These are phyloP conservation scores for Lagocephalus sceleratus DNA, from an alignment of 2,797 vertebrate species.

Conservation along the genomic window DNA sequence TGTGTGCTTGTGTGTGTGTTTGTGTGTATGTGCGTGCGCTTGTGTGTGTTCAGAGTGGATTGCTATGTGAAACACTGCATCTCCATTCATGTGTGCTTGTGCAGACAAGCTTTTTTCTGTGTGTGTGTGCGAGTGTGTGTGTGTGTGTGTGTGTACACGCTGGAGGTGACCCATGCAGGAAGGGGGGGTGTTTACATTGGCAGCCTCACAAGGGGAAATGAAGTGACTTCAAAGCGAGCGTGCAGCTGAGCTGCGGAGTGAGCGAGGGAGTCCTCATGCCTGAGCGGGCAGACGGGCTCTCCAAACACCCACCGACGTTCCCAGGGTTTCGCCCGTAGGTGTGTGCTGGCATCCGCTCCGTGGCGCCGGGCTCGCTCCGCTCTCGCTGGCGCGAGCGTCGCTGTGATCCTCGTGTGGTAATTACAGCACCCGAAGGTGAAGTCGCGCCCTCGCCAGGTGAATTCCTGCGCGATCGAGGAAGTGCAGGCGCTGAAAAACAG, in stretches of 20 bases:
- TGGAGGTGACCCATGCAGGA: conserved; percentile 70
- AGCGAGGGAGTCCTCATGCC: conserved; percentile 64
- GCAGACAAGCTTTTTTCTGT: conserved; percentile 31
- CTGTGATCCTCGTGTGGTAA: too few species aligned
- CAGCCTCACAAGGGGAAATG: conserved; percentile 78
- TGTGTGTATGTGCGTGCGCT: background rate
- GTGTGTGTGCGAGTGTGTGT: conserved; percentile 28
- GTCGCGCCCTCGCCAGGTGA: too few species aligned
- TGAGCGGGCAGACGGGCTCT: conserved; percentile 63
- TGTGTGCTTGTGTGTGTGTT: conserved; percentile 9
- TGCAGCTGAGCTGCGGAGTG: conserved; percentile 70
- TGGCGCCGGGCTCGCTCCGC: too few species aligned
- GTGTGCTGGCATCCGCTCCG: conserved; percentile 25
- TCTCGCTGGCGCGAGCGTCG: too few species aligned
- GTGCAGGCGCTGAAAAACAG: too few species aligned
- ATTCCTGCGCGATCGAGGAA: too few species aligned
- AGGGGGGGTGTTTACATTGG: conserved; percentile 81
- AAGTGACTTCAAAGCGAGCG: conserved; percentile 82
- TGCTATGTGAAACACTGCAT: conserved; percentile 26
- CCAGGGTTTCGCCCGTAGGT: conserved; percentile 24
- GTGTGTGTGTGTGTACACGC: conserved; percentile 39
- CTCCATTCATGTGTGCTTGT: conserved; percentile 43
- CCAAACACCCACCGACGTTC: conserved; percentile 61
- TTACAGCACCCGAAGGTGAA: too few species aligned
- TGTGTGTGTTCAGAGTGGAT: background rate